Conservation (phyloP, 2,888 invertebrate species). For the Heterodera filipjevi region DNA sequence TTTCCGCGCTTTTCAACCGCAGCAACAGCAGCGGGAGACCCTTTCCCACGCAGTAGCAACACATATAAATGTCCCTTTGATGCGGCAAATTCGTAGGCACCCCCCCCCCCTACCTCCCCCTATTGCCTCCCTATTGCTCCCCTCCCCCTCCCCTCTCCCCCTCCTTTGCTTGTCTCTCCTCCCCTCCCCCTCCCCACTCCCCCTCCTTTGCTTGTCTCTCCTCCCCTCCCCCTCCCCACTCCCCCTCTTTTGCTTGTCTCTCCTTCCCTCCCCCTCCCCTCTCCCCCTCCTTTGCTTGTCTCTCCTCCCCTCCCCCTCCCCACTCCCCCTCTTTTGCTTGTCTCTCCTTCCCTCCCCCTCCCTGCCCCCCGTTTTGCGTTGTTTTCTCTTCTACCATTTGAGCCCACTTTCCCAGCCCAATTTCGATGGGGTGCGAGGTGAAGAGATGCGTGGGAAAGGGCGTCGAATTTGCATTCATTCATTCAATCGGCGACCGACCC, state of each 20-base stretch:
- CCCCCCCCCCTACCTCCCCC: neutral
- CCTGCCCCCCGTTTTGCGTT: neutral
- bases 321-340: neutral
- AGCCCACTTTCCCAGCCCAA: constrained; percentile 12
- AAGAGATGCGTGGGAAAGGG: neutral
- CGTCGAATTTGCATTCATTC: constrained; percentile 7
- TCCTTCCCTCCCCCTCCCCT: neutral
- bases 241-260: neutral
- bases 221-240: too few species aligned
- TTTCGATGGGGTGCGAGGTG: neutral
- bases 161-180: too few species aligned
- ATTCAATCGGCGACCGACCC: neutral
- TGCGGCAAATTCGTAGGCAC: neutral
- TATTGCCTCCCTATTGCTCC: too few species aligned
- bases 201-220: too few species aligned
- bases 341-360: neutral
- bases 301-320: neutral
- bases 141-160: too few species aligned
- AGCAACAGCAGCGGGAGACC: neutral
- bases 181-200: too few species aligned
- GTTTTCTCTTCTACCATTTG: constrained; percentile 6
- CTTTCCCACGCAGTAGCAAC: neutral
- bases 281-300: neutral
- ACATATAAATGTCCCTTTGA: neutral
- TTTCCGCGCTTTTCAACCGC: too few species aligned